Evolutionary conservation across 2,888 invertebrate species (phyloP), one percentile per base, ranked within the genome.

Genomic region (Folsomia candida): DNA sequence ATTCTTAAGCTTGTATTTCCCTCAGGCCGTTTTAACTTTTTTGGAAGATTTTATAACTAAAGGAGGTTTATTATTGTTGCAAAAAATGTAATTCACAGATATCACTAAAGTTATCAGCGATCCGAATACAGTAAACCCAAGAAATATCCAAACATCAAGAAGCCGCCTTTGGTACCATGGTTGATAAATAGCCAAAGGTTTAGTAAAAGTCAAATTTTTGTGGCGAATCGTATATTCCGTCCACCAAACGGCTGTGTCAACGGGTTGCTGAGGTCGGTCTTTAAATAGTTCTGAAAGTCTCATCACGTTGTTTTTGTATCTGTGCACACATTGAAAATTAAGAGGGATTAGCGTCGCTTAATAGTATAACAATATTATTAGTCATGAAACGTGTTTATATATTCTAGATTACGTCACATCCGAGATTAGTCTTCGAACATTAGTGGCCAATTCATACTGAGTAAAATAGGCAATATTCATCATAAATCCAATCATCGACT

Each of bases 221-320:
- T 76, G 76, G 25, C 76, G 54, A 1, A 76, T 59, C 24, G 74
- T 70, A 60, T 76, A 76, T 18, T 74, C 71, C 9, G 71, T 68
- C n/a, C n/a, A n/a, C n/a, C n/a, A n/a, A n/a, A n/a, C n/a, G n/a
- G n/a, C n/a, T n/a, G n/a, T n/a, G n/a, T 73, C 74, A 76, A 47
- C 29, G 26, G 76, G 70, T n/a, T 69, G 69, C 26, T 69, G 65
- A 20, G 74, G 66, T 18, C 76, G 74, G 54, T 76, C 76, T 54
- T 70, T 74, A 61, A 74, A 76, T 1, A 70, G 29, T 2, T 60
- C 70, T 6, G 69, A 69, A 2, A 74, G 60, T 20, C 71, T 71
- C 27, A 70, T 71, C 11, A 69, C 37, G 22, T 71, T 74, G 18
- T 67, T 71, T 18, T 70, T 37, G 59, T 63, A 73, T 11, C 72